Evolutionary conservation across 2,113 vertebrate species (phyloP).

Genomic region (Otis tarda): DNA sequence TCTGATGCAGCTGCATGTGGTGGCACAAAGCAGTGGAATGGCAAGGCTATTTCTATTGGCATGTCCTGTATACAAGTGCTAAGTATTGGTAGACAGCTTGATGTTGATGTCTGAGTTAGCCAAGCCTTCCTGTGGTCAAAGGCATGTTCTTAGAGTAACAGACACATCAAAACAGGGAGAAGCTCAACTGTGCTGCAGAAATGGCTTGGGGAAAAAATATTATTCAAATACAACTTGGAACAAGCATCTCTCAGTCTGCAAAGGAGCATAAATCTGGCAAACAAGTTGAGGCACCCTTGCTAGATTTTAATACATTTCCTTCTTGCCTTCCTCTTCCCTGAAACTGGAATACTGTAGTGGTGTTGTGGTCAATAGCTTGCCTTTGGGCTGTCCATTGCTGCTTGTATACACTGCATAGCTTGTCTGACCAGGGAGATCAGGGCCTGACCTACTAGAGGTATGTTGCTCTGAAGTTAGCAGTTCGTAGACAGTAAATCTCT

Average conservation of each 20-base stretch:
- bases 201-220: not conserved
- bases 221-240: accelerated
- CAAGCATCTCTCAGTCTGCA: not conserved
- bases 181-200: not conserved
- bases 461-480: not conserved
- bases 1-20: not conserved
- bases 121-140: not conserved
- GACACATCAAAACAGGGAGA: not conserved
- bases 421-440: not conserved
- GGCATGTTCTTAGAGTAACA: too few relatives aligned
- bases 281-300: not conserved
- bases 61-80: not conserved
- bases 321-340: not conserved
- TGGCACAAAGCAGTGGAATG: not conserved
- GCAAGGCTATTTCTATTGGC: not conserved
- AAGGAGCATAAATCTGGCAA: not conserved
- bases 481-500: not conserved
- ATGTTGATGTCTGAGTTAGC: too few relatives aligned
- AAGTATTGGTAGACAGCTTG: not conserved
- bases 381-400: not conserved
- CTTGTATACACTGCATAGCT: accelerated
- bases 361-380: not conserved
- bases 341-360: not conserved
- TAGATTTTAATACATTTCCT: not conserved
- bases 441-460: not conserved